Evolutionary conservation across 1,140 invertebrate genomes (phyloP).

Genomic region (Nomia melanderi): DNA sequence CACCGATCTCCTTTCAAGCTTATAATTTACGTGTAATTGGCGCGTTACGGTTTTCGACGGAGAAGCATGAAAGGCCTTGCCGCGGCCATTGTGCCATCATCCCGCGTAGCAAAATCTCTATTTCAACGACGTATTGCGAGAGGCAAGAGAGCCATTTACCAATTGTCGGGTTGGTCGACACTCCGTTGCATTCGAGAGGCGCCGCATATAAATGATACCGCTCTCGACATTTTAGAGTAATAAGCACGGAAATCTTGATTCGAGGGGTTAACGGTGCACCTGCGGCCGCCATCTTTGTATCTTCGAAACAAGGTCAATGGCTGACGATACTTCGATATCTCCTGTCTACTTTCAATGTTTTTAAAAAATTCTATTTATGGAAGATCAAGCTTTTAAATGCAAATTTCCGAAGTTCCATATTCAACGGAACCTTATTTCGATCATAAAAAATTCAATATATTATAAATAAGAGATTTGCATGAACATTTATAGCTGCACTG

Average conservation of each 20-base stretch:
- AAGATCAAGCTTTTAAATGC: too few species aligned
- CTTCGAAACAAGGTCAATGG: neutral
- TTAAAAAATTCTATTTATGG: too few species aligned
- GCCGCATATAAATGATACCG: constrained; percentile 59
- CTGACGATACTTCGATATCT: too few species aligned
- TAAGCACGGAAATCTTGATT: constrained; percentile 53
- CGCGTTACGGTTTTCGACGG: neutral
- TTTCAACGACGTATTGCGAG: constrained; percentile 43
- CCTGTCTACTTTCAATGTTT: too few species aligned
- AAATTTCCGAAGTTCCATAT: too few species aligned
- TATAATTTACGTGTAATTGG: constrained; percentile 7
- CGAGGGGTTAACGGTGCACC: constrained; percentile 18
- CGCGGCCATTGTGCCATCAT: neutral
- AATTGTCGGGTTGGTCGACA: constrained; percentile 58
- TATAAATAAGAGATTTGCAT: too few species aligned
- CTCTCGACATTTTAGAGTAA: constrained; percentile 57
- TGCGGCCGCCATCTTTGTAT: neutral
- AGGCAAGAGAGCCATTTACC: constrained; percentile 61
- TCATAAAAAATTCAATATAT: too few species aligned
- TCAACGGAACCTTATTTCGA: too few species aligned
- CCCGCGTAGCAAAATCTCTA: constrained; percentile 38
- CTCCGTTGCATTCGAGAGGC: constrained; percentile 55
- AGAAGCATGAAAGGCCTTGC: neutral
- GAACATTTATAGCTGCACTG: too few species aligned
- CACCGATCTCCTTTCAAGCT: neutral